Evolutionary conservation across 2,797 vertebrate genomes (phyloP).

Genomic region (Pteropus rufus): DNA sequence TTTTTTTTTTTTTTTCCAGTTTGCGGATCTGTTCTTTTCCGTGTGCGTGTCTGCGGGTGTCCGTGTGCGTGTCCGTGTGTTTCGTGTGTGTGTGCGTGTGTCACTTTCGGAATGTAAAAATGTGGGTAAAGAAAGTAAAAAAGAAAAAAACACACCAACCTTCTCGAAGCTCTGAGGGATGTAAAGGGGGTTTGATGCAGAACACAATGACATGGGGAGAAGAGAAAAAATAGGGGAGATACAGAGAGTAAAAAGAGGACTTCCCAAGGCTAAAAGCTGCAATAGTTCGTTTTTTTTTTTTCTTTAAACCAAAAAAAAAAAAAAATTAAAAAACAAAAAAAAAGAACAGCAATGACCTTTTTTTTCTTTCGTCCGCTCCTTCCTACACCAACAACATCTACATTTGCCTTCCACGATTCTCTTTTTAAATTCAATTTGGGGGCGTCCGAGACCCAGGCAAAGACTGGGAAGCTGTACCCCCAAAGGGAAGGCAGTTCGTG

Average conservation of each 20-base stretch:
- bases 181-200: conserved; percentile 99
- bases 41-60: conserved; percentile 2
- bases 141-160: conserved; percentile 99
- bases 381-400: not conserved
- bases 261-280: conserved; percentile 98
- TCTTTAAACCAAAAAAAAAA: conserved; percentile 80
- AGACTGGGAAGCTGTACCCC: not conserved
- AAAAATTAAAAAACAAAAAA: conserved; percentile 77
- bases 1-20: not conserved
- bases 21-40: not conserved
- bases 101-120: conserved; percentile 89
- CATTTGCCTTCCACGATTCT: not conserved
- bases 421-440: not conserved
- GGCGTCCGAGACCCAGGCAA: conserved; percentile 31
- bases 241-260: conserved; percentile 99
- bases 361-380: conserved; percentile 16
- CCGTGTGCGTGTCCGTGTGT: not conserved
- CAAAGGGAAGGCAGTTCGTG: not conserved
- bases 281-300: conserved; percentile 86
- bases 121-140: conserved; percentile 99
- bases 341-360: conserved; percentile 76
- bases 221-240: conserved; percentile 99
- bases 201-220: conserved; percentile 99
- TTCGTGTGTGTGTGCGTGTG: not conserved
- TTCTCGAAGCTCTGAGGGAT: conserved; percentile 99